Conservation (phyloP, 1,140 invertebrate genomes). For the Arion vulgaris region DNA sequence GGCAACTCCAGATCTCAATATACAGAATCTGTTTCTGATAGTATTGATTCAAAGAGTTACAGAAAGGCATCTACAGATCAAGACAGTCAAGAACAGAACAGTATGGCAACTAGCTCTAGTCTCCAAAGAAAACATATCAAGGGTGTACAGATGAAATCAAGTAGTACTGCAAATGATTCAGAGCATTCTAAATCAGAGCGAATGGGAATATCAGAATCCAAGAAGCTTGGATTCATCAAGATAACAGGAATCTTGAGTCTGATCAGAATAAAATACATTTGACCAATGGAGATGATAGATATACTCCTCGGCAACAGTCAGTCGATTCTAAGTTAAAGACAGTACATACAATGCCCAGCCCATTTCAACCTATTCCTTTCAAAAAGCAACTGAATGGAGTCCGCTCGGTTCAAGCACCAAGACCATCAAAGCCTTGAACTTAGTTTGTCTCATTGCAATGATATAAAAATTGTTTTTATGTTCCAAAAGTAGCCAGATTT, state of each 20-base stretch:
- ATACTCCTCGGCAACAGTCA: not conserved
- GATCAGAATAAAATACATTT: not conserved
- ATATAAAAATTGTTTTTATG: too few relatives aligned
- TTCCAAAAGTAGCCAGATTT: too few relatives aligned
- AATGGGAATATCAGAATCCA: too few relatives aligned
- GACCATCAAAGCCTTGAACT: not conserved
- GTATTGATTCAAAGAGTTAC: not conserved
- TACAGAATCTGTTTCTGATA: not conserved
- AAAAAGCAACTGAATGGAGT: constrained; percentile 19
- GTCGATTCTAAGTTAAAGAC: not conserved
- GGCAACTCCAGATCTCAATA: not conserved
- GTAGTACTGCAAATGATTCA: not conserved
- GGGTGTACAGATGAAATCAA: not conserved
- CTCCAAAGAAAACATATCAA: not conserved
- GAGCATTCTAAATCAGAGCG: not conserved
- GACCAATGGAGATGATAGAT: not conserved
- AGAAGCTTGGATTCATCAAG: too few relatives aligned
- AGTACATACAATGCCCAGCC: not conserved
- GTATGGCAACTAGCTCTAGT: not conserved
- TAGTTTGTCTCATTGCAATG: not conserved
- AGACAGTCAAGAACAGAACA: not conserved
- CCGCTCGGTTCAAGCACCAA: constrained; percentile 18
- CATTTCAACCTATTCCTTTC: constrained; percentile 29
- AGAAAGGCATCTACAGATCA: not conserved
- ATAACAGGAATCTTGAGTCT: too few relatives aligned